phyloP scores from a whole-genome alignment of 2,797 vertebrate species.

The Malacoraja senta region DNA sequence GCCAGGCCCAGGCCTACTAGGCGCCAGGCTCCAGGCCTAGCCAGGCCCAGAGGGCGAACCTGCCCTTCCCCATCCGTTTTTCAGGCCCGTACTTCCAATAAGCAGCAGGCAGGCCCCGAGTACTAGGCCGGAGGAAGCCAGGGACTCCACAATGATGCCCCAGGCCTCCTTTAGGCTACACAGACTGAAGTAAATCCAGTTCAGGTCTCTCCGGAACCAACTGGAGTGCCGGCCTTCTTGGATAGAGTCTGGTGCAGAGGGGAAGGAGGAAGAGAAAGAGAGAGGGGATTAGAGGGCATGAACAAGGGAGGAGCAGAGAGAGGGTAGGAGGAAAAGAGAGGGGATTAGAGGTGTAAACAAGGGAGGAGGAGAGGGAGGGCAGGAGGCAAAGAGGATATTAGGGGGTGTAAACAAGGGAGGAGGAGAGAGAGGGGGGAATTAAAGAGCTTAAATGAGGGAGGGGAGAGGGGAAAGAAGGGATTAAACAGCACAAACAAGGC shows the following conservation, averaged over 20 bases:
- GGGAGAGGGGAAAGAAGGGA: no score
- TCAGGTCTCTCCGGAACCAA: constrained; percentile 40
- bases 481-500: no score
- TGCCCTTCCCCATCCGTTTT: neutral
- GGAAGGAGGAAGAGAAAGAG: constrained; percentile 25
- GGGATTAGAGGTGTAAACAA: neutral
- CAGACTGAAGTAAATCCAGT: constrained; percentile 39
- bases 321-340: neutral
- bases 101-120: constrained; percentile 37
- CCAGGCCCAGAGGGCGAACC: neutral
- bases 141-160: constrained; percentile 43
- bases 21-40: constrained; percentile 40
- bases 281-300: neutral
- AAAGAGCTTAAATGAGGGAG: neutral
- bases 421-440: neutral
- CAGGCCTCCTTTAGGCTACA: constrained; percentile 41
- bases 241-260: neutral
- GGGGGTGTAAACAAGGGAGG: neutral
- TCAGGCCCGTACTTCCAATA: no score
- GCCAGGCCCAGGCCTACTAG: constrained; percentile 43
- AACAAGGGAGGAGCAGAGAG: no score
- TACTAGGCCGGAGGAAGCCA: constrained; percentile 41
- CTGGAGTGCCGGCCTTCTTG: constrained; percentile 15
- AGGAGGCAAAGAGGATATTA: no score
- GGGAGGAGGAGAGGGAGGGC: no score